Evolutionary conservation across 2,888 invertebrate species (phyloP), one percentile per base, ranked within the genome.

Genomic region (Agonum fuliginosum): DNA sequence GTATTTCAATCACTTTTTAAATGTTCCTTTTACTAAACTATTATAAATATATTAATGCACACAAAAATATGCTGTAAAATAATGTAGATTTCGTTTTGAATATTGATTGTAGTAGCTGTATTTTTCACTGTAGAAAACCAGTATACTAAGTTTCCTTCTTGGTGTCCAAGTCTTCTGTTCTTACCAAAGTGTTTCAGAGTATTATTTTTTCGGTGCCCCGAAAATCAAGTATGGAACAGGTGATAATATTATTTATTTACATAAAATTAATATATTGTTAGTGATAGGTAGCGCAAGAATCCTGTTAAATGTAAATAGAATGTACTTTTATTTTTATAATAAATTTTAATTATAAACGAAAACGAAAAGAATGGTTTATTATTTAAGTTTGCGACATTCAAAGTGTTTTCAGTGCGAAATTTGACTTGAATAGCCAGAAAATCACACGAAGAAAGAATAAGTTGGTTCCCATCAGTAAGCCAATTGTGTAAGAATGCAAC

Each of bases 301-400:
- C 54, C 34, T 72, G 37, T 72, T 51, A 54, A 14, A 65, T 74
- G 74, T 74, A 74, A 74, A 74, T 74, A 74, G 74, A 65, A 46
- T 74, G 74, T 74, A 74, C 65, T 62, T 74, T 27, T 74, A 74
- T 65, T 74, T 74, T 74, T 74, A 74, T 54, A 74, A 74, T 72
- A 72, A 72, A 72, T 54, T 72, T 72, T 54, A 72, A 72, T 54
- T 30, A 54, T 37, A 20, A 69, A 69, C 41, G 20, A 58, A 34
- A 37, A 72, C n/a, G 22, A 65, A 72, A 51, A 51, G 51, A 71
- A 71, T 67, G 37, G 37, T n/a, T 71, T 41, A 46, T 70, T 69
- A 41, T 6, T 70, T 41, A 34, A 3, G 37, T 37, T 54, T 54
- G 54, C 54, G 22, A 54, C 54, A 54, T 54, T 22, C n/a, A n/a